Base-by-base conservation (phyloP, 2,888 invertebrate genomes). In the Oligia fasciuncula region DNA sequence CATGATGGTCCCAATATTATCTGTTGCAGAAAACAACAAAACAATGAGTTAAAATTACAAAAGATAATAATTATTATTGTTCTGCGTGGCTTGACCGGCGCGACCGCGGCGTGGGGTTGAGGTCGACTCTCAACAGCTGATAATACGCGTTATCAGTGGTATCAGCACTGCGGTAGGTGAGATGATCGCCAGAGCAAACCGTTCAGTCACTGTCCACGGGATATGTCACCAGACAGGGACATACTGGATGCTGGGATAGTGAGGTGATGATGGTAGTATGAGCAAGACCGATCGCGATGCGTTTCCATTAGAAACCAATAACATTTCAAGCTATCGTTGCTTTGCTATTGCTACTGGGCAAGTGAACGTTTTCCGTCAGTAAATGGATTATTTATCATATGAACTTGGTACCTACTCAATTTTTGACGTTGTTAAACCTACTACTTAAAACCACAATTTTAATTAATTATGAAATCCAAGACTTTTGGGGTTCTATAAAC, bases 101-200 rank as follows among this genome's bases (percentile, higher is more conserved):
- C 40, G 40, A 4, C 40, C 29, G 40, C 14, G 69, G 54, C 54
- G 51, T 4, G 66, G 65, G 65, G 69, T 68, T 60, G 84, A 76
- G 72, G 73, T 84, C 82, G 67, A 17, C 19, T 69, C 29, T 60
- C 65, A 35, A 46, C 54, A 29, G 46, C 35, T 46, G 62, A 75
- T 63, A 65, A 54, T 29, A 51, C 11, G 14, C n/a, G 51, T 46
- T 79, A 62, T 46, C 70, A 46, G 6, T n/a, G 40, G 72, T 84
- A 76, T 66, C 72, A 76, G 60, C 5, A 17, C 35, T 76, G 83
- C 69, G 80, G 69, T 76, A 73, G 80, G 80, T 73, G 71, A 79
- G 67, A 74, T 51, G 67, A 68, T 62, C 81, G 46, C 54, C 35
- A 67, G 49, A 54, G 81, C n/a, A 0, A 62, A 51, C 8, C 51